These are phyloP conservation scores for Hemicentrotus pulcherrimus DNA, from an alignment of 35 echinoderm and acorn worm genomes.

Conservation along the genomic window DNA sequence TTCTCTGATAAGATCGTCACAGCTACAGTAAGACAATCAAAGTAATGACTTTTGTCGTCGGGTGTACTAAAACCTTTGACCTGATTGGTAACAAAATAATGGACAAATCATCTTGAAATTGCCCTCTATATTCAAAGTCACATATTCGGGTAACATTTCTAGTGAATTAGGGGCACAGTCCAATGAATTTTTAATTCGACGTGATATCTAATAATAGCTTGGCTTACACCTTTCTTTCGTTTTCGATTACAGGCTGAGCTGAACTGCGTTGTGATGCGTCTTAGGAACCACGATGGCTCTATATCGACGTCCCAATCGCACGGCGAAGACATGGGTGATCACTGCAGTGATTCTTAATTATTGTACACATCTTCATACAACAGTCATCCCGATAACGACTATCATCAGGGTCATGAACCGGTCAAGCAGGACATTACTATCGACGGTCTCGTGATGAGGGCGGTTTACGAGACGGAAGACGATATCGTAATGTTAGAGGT, in stretches of 20 bases:
- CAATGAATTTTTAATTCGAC: too few species aligned
- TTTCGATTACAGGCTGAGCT: not conserved
- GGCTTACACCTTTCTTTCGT: not conserved
- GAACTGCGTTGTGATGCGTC: not conserved
- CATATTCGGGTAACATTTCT: too few species aligned
- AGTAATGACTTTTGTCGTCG: too few species aligned
- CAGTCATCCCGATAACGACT: not conserved
- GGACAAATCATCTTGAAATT: too few species aligned
- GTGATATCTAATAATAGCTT: too few species aligned
- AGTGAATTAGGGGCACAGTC: too few species aligned
- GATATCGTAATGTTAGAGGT: slow-evolving; percentile 24
- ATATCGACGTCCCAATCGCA: not conserved
- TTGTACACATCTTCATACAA: not conserved
- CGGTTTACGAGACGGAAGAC: not conserved
- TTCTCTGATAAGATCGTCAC: too few species aligned
- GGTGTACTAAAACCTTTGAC: too few species aligned
- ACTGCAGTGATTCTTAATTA: not conserved
- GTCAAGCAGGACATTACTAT: slow-evolving; percentile 15
- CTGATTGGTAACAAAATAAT: too few species aligned
- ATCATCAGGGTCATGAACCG: not conserved
- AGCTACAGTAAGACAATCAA: too few species aligned
- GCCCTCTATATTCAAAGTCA: too few species aligned
- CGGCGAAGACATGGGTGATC: slow-evolving; percentile 26
- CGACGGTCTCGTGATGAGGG: not conserved
- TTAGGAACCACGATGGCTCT: not conserved